Conservation (phyloP, 2,888 invertebrate genomes). For the Monoplex corrugatus region DNA sequence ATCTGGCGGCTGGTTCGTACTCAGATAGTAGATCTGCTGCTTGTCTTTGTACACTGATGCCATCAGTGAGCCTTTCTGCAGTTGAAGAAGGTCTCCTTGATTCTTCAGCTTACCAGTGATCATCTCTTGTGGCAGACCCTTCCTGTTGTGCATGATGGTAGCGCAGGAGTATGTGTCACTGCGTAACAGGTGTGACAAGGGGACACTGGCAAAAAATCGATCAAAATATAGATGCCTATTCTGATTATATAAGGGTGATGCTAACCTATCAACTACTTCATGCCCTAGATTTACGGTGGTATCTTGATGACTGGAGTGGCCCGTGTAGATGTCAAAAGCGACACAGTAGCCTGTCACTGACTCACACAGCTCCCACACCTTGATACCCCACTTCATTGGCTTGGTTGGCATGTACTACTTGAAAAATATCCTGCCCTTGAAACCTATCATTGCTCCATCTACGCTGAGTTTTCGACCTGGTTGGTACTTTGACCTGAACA, state of each 20-base stretch:
- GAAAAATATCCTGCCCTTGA: slow-evolving; percentile 35
- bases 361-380: slow-evolving; percentile 37
- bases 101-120: neutral
- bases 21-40: neutral
- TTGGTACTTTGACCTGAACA: neutral
- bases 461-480: slow-evolving; percentile 22
- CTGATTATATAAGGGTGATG: slow-evolving; percentile 10
- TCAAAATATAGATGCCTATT: too few relatives aligned
- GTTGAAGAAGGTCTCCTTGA: neutral
- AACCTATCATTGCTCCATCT: slow-evolving; percentile 36
- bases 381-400: slow-evolving; percentile 38
- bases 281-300: neutral
- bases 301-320: neutral
- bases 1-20: neutral
- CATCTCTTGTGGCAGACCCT: neutral
- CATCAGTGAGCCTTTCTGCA: neutral
- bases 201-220: neutral
- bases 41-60: slow-evolving; percentile 10
- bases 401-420: slow-evolving; percentile 37
- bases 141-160: neutral
- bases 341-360: neutral
- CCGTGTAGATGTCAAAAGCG: slow-evolving; percentile 23
- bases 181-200: neutral
- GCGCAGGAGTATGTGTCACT: neutral
- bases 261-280: slow-evolving; percentile 20